Percentiles rank a stretch among this genome's conserved stretches.
These are phyloP conservation scores for Aporophyla lueneburgensis DNA, from an alignment of 2,888 invertebrate species.

Conservation along the genomic window DNA sequence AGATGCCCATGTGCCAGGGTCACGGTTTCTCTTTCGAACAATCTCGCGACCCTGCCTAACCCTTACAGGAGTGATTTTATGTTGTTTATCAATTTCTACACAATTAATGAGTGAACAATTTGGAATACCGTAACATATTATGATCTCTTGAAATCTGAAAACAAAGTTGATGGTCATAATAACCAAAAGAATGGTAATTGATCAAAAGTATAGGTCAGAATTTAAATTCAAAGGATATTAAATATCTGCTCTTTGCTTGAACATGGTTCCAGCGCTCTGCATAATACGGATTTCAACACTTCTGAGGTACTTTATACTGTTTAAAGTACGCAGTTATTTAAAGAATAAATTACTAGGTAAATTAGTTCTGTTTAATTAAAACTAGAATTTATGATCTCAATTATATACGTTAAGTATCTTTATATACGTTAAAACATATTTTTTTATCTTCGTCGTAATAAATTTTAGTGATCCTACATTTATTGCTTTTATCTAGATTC, in stretches of 20 bases:
- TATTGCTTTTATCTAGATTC: slow-evolving; percentile 23
- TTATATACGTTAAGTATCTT: slow-evolving; percentile 62
- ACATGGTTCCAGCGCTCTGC: not conserved
- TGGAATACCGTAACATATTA: not conserved
- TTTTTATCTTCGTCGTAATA: slow-evolving; percentile 56
- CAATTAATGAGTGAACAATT: too few species aligned
- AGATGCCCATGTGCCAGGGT: too few species aligned
- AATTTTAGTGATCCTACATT: slow-evolving; percentile 41
- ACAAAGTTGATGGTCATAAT: not conserved
- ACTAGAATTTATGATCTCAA: slow-evolving; percentile 58
- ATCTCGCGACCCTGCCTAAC: too few species aligned
- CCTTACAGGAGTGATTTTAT: too few species aligned
- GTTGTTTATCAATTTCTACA: too few species aligned
- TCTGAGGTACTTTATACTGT: not conserved
- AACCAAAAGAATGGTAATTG: too few species aligned
- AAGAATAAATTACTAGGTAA: slow-evolving; percentile 18
- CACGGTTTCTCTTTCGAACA: too few species aligned
- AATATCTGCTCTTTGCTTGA: not conserved
- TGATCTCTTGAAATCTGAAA: not conserved
- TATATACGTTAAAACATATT: slow-evolving; percentile 50
- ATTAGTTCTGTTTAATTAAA: slow-evolving; percentile 61
- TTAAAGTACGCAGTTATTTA: slow-evolving; percentile 13
- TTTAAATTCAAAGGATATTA: too few species aligned
- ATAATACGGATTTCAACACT: not conserved
- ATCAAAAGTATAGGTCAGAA: too few species aligned